Percentiles rank a stretch among this genome's conserved stretches.
Evolutionary conservation across 1,140 invertebrate genomes (phyloP).

Genomic region (Lordiphosa collinella): DNA sequence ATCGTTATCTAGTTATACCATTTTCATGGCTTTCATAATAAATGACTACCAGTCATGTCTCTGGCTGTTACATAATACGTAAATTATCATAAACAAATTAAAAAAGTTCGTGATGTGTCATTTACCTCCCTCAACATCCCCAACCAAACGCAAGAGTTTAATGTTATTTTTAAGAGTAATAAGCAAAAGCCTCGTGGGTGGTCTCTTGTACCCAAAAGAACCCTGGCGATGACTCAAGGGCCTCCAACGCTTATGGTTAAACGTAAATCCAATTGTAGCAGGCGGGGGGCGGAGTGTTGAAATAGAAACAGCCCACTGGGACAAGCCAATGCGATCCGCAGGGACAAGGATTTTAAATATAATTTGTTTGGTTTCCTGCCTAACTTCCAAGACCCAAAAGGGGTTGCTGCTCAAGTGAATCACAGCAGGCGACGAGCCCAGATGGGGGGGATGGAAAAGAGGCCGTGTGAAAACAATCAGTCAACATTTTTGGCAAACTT

Average conservation of each 20-base stretch:
- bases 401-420: conserved; percentile 60
- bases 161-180: conserved; percentile 58
- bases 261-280: conserved; percentile 69
- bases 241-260: conserved; percentile 15
- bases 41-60: conserved; percentile 55
- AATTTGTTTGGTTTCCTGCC: conserved; percentile 60
- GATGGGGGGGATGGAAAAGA: conserved; percentile 9
- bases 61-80: conserved; percentile 44
- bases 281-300: conserved; percentile 42
- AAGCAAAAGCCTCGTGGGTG: conserved; percentile 62
- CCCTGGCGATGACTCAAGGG: conserved; percentile 28
- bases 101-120: conserved; percentile 76
- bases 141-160: conserved; percentile 39
- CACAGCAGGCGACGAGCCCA: conserved; percentile 34
- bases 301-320: conserved; percentile 57
- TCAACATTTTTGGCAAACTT: conserved; percentile 71
- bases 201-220: conserved; percentile 29
- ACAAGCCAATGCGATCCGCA: conserved; percentile 18
- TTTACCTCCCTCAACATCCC: conserved; percentile 34
- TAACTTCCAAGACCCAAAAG: conserved; percentile 32
- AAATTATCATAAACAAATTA: conserved; percentile 79
- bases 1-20: no score
- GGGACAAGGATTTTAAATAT: conserved; percentile 63
- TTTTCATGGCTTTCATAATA: conserved; percentile 22
- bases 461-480: conserved; percentile 66